Percentiles rank a stretch among this genome's conserved stretches.
phyloP scores from a whole-genome alignment of 2,113 vertebrate species.

The Eonycteris spelaea region DNA sequence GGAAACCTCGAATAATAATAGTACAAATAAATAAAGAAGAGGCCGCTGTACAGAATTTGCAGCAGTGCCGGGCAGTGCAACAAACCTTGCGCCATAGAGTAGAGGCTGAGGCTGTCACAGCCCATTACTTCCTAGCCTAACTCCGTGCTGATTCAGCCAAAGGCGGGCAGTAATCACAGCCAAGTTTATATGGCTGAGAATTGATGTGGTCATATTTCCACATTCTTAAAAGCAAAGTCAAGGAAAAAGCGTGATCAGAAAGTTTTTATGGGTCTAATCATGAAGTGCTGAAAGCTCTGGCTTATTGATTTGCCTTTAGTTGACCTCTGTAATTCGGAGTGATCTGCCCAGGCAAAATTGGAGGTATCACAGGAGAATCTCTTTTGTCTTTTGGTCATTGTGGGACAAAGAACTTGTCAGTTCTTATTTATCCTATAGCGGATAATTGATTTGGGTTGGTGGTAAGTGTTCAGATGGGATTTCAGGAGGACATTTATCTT shows the following conservation, averaged over 20 bases:
- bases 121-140: conserved; percentile 82
- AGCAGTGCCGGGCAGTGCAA: conserved; percentile 81
- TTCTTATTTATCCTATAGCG: conserved; percentile 43
- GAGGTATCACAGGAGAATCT: conserved; percentile 9
- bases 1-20: background rate
- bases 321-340: conserved; percentile 56
- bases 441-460: conserved; percentile 35
- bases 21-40: background rate
- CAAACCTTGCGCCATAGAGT: conserved; percentile 63
- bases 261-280: conserved; percentile 34
- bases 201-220: conserved; percentile 87
- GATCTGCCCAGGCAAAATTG: conserved; percentile 4
- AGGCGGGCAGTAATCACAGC: conserved; percentile 82
- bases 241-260: conserved; percentile 46
- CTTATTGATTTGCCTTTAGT: conserved; percentile 10
- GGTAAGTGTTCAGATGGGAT: conserved; percentile 58
- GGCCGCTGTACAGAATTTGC: background rate
- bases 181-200: conserved; percentile 83
- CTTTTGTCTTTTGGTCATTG: conserved; percentile 59
- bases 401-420: conserved; percentile 39
- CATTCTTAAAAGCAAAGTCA: conserved; percentile 80
- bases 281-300: conserved; percentile 32
- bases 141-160: conserved; percentile 83
- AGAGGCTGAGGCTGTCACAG: conserved; percentile 70
- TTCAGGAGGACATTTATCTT: conserved; percentile 55